Evolutionary conservation across 1,140 invertebrate genomes (phyloP), one percentile per base, ranked within the genome.

Genomic region (Eurosta solidaginis): DNA sequence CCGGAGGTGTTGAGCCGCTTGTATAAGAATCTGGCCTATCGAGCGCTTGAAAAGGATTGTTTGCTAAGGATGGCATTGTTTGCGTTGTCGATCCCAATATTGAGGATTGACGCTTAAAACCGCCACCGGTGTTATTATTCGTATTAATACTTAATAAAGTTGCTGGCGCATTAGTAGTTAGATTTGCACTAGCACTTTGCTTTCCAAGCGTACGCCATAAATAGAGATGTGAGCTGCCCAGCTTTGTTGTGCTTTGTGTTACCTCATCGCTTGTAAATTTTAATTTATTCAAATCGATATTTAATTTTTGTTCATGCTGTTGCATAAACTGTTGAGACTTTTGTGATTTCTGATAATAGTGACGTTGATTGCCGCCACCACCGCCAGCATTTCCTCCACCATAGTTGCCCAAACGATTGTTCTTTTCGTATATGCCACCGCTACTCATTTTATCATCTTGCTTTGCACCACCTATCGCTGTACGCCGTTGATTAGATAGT

Each of bases 231-330:
- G 82, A 80, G 54, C 82, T 84, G 25, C 85, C 85, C 10, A 87
- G 75, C 59, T 85, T 87, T 33, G 83, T 80, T 7, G 73, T 81
- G 1, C 77, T 59, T 14, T 80, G 76, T 3, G 86, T 83, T 20
- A 81, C 77, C 78, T 78, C 80, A 77, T 82, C 81, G 77, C 78
- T 82, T 68, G 80, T 84, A 9, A 87, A 87, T 36, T 83, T 83
- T 52, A 87, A 68, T 49, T 87, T 87, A 42, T 80, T 87, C 5
- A 81, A 78, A 80, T 87, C 85, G 12, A 87, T 87, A 68, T 83
- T 85, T 0, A 82, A 59, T 74, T 85, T 83, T 73, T 85, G 77
- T 25, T 44, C 79, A 5, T 63, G 29, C 63, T 49, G 68, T 73
- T 68, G 59, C 59, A 68, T 68, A 4, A 68, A 68, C 22, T 68